Conservation (phyloP, 2,888 invertebrate species). For the Eupithecia exiguata region DNA sequence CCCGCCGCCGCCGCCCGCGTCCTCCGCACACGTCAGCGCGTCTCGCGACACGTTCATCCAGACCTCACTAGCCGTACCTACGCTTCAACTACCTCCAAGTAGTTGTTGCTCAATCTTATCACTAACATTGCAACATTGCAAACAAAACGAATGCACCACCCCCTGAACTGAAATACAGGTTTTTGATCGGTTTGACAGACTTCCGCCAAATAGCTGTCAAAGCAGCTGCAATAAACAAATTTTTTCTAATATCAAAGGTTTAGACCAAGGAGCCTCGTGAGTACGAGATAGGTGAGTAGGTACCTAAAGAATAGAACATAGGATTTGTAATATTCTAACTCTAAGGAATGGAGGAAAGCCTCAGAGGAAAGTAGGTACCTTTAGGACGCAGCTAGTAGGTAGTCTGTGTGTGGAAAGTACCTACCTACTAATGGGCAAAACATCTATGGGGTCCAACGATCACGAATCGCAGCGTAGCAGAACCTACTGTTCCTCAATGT, state of each 20-base stretch:
- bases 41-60: not conserved
- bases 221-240: not conserved
- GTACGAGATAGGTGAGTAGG: no score
- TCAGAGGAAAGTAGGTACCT: no score
- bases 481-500: no score
- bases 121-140: not conserved
- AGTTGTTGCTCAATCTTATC: not conserved
- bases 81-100: not conserved
- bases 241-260: not conserved
- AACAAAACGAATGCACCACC: not conserved
- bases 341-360: no score
- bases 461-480: no score
- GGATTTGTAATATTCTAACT: no score
- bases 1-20: not conserved
- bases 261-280: no score
- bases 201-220: not conserved
- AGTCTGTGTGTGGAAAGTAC: no score
- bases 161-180: not conserved
- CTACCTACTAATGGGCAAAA: no score
- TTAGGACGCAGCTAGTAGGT: no score
- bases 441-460: no score
- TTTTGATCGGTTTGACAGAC: not conserved
- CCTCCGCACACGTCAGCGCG: not conserved
- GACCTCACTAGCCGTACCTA: not conserved
- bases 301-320: no score